phyloP scores from a whole-genome alignment of 2,888 invertebrate species.

The Eurytoma adleriae region DNA sequence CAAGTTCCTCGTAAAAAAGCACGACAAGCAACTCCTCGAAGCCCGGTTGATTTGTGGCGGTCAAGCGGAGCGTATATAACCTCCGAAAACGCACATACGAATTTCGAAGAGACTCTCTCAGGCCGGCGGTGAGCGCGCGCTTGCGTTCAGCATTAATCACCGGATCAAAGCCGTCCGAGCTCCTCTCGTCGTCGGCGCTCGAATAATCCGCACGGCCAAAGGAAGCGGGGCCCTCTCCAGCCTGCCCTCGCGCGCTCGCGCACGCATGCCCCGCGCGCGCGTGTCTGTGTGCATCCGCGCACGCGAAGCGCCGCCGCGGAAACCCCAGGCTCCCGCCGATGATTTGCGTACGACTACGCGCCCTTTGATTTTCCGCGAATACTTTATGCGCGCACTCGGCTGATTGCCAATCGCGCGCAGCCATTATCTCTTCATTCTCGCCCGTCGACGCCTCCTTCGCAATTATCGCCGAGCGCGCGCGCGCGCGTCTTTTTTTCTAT shows the following conservation, averaged over 20 bases:
- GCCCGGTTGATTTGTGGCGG: background rate
- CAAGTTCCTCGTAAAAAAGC: too few species aligned
- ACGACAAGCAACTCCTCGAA: background rate
- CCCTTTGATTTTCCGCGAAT: conserved; percentile 40
- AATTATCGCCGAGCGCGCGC: too few species aligned
- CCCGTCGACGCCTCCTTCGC: conserved; percentile 36
- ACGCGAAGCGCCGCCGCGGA: conserved; percentile 11
- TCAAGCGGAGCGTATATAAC: background rate
- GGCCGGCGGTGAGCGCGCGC: background rate
- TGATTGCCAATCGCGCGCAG: conserved; percentile 48
- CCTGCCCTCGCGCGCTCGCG: conserved; percentile 18
- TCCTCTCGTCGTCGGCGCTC: conserved; percentile 10
- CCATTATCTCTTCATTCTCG: conserved; percentile 50
- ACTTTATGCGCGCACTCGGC: conserved; percentile 18
- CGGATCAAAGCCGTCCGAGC: conserved; percentile 58
- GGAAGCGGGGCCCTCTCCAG: background rate
- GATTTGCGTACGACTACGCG: conserved; percentile 30
- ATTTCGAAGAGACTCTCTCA: background rate
- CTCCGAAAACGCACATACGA: background rate
- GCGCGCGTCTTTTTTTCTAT: background rate
- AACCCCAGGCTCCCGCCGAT: conserved; percentile 41
- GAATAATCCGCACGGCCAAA: conserved; percentile 49
- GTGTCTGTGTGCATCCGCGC: conserved; percentile 34
- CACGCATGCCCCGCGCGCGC: background rate
- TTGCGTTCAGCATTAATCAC: conserved; percentile 57